Evolutionary conservation across 2,888 invertebrate genomes (phyloP).

Genomic region (Caenorhabditis panamensis): DNA sequence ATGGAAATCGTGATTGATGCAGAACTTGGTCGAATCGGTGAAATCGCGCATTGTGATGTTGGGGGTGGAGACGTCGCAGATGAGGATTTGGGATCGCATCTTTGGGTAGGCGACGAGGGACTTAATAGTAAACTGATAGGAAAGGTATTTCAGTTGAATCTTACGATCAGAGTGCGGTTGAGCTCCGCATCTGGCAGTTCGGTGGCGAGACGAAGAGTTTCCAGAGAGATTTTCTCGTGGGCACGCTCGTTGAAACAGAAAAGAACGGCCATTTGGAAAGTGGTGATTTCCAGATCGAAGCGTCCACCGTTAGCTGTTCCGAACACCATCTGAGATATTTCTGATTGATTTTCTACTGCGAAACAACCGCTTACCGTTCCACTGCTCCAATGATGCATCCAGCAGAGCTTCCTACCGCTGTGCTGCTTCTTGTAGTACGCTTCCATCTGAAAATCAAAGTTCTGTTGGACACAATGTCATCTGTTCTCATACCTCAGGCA

Average conservation of each 20-base stretch:
- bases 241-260: constrained; percentile 99
- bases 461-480: not conserved
- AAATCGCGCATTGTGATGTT: constrained; percentile 90
- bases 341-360: too few relatives aligned
- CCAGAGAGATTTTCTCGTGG: constrained; percentile 90
- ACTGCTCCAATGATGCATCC: constrained; percentile 99
- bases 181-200: constrained; percentile 96
- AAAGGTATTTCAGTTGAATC: constrained; percentile 28
- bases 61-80: constrained; percentile 86
- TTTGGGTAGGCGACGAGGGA: constrained; percentile 96
- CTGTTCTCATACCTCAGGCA: constrained; percentile 86
- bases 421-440: constrained; percentile 98
- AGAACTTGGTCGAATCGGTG: constrained; percentile 89
- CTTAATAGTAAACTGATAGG: constrained; percentile 82
- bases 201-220: constrained; percentile 95
- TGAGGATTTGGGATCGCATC: constrained; percentile 92
- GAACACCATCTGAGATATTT: constrained; percentile 94
- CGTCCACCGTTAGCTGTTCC: constrained; percentile 90
- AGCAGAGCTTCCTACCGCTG: constrained; percentile 96
- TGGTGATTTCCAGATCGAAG: constrained; percentile 98
- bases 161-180: constrained; percentile 90
- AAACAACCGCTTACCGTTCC: constrained; percentile 87
- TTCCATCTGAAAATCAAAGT: constrained; percentile 85
- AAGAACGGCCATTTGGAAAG: constrained; percentile 99
- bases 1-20: constrained; percentile 96